Percentiles rank a stretch among this genome's conserved stretches.
Evolutionary conservation across 2,113 vertebrate species (phyloP).

Genomic region (Stigmatopora argus): DNA sequence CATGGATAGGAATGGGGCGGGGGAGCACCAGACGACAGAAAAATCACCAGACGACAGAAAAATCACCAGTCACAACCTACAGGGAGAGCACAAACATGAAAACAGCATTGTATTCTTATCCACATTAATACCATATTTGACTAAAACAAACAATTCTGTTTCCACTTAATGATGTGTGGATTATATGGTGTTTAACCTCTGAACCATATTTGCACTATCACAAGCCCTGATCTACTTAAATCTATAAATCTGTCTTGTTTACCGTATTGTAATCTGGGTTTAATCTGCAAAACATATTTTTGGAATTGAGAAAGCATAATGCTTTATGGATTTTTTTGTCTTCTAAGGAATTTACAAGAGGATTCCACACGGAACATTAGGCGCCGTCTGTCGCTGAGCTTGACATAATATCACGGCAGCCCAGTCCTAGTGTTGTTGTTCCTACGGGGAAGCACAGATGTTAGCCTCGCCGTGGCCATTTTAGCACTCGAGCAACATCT

Average conservation of each 20-base stretch:
- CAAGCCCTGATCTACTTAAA: slow-evolving; percentile 44
- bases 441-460: slow-evolving; percentile 64
- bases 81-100: slow-evolving; percentile 19
- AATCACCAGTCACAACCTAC: slow-evolving; percentile 21
- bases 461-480: slow-evolving; percentile 47
- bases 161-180: slow-evolving; percentile 25
- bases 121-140: slow-evolving; percentile 1
- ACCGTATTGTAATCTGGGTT: slow-evolving; percentile 50
- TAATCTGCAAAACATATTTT: slow-evolving; percentile 60
- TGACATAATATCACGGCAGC: slow-evolving; percentile 37
- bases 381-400: slow-evolving; percentile 37
- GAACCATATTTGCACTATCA: slow-evolving; percentile 37
- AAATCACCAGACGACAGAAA: slow-evolving; percentile 40
- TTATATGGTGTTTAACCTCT: slow-evolving; percentile 34
- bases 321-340: slow-evolving; percentile 1
- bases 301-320: slow-evolving; percentile 35
- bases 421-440: slow-evolving; percentile 46
- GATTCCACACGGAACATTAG: slow-evolving; percentile 34
- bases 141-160: slow-evolving; percentile 8
- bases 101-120: slow-evolving; percentile 10
- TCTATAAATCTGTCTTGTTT: slow-evolving; percentile 49
- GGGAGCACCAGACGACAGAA: slow-evolving; percentile 31
- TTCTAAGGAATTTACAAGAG: slow-evolving; percentile 15
- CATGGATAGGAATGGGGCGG: slow-evolving; percentile 20
- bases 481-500: slow-evolving; percentile 53